phyloP scores from a whole-genome alignment of 2,888 invertebrate genomes.

The Leptinotarsa juncta region DNA sequence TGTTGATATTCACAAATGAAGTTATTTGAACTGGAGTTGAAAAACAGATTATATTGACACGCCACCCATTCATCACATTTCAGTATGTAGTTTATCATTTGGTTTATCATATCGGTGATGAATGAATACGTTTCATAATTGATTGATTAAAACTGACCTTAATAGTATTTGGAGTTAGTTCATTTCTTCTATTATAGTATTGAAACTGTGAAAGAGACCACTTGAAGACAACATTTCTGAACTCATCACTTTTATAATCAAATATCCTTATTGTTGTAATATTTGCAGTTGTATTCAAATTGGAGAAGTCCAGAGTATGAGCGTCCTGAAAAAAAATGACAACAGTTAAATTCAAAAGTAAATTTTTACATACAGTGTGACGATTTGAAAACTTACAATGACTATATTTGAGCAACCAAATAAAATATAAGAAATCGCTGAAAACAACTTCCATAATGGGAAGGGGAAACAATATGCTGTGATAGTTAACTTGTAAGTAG shows the following conservation, averaged over 20 bases:
- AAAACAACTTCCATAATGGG: no score
- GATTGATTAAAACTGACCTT: slow-evolving; percentile 20
- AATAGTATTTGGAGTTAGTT: slow-evolving; percentile 25
- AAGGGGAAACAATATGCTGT: no score
- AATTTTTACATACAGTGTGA: no score
- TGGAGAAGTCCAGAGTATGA: slow-evolving; percentile 72
- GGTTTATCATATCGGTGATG: not conserved
- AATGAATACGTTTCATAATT: not conserved
- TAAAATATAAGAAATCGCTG: no score
- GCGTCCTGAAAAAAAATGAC: slow-evolving; percentile 67
- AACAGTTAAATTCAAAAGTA: not conserved
- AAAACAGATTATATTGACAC: no score
- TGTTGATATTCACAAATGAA: no score
- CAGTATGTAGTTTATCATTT: no score
- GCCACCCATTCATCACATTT: no score
- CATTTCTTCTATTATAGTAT: slow-evolving; percentile 29
- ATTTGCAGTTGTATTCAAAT: slow-evolving; percentile 74
- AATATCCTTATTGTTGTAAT: slow-evolving; percentile 78
- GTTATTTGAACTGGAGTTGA: no score
- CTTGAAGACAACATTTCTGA: slow-evolving; percentile 53
- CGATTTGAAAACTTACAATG: no score
- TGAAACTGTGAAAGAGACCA: slow-evolving; percentile 44
- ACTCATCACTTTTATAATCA: slow-evolving; percentile 68
- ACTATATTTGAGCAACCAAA: no score
- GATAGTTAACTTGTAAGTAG: no score